Evolutionary conservation across 2,797 vertebrate species (phyloP), one percentile per base, ranked within the genome.

Genomic region (Karalla daura): DNA sequence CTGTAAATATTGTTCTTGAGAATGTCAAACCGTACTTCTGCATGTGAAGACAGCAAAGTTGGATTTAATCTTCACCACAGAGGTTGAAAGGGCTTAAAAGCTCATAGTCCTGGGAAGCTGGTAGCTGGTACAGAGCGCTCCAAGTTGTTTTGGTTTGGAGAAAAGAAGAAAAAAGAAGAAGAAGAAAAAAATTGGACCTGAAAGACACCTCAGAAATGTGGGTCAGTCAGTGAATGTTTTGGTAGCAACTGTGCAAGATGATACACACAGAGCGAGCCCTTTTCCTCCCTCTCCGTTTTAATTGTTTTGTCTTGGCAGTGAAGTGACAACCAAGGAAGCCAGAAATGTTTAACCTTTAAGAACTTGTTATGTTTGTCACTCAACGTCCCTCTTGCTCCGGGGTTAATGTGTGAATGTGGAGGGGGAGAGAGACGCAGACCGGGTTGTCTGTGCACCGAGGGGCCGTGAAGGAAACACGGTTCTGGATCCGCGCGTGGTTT

Each of bases 141-240:
- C 27, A 43, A 66, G 39, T 32, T 64, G 49, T 49, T 65, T 36
- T 23, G 13, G n/a, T n/a, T n/a, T n/a, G n/a, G n/a, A n/a, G n/a
- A n/a, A n/a, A n/a, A n/a, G n/a, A n/a, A n/a, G n/a, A n/a, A n/a
- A n/a, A n/a, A n/a, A n/a, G n/a, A n/a, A n/a, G n/a, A n/a, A n/a
- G n/a, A n/a, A 37, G 9, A 23, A 15, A 39, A 33, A 32, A 36
- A 2, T 9, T 15, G 59, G 28, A 65, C 3, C 58, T 36, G 37
- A 63, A 39, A 65, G 47, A 56, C 28, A n/a, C 12, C 61, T 75
- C 23, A 40, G 27, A 79, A 85, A 89, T 79, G 70, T 80, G 80
- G 80, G 86, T 84, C 88, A 78, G 86, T 84, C 88, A 83, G 18
- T 54, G 78, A 51, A 49, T 81, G 80, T 83, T 81, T 74, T 70